Evolutionary conservation across 2,113 vertebrate genomes (phyloP), one percentile per base, ranked within the genome.

Genomic region (Synchiropus splendidus): DNA sequence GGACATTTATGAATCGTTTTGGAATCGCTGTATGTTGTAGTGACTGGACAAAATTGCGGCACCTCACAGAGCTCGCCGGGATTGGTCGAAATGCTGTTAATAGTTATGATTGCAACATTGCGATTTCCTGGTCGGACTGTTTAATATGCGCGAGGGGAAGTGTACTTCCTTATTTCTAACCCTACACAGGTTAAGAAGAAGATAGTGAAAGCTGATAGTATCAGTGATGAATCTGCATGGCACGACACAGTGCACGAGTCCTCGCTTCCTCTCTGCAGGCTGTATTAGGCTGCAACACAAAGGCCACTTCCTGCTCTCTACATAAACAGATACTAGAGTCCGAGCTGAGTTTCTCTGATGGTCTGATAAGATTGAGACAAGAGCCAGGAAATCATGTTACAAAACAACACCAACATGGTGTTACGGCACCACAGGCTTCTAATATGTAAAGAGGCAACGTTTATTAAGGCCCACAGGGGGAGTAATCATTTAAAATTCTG

Each of bases 131-230:
- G n/a, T n/a, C n/a, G n/a, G n/a, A n/a, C n/a, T n/a, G n/a, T n/a
- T n/a, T 27, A 27, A 27, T 27, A 8, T 27, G 21, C 4, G 21
- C 21, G 21, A 5, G 21, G 8, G 8, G 21, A 27, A 27, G 21
- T 27, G 72, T 50, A 55, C 77, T 83, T 87, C 80, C 71, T 72
- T 71, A 48, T 70, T 80, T 70, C 8, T 27, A 27, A 27, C 21
- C 16, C n/a, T 18, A 32, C 31, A 10, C 34, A 27, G 15, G 45
- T 48, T 36, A 36, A 35, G 12, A 41, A 15, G 3, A 27, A 16
- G 38, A 37, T 51, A 27, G 34, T 18, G 36, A 51, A 3, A 9
- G 21, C 32, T 10, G 35, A 56, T 50, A 34, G 9, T 36, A 39
- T 42, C 16, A 40, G 16, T 18, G 31, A 8, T 27, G 21, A 27